Evolutionary conservation across 2,113 vertebrate species (phyloP), one percentile per base, ranked within the genome.

Genomic region (Loxodonta africana): DNA sequence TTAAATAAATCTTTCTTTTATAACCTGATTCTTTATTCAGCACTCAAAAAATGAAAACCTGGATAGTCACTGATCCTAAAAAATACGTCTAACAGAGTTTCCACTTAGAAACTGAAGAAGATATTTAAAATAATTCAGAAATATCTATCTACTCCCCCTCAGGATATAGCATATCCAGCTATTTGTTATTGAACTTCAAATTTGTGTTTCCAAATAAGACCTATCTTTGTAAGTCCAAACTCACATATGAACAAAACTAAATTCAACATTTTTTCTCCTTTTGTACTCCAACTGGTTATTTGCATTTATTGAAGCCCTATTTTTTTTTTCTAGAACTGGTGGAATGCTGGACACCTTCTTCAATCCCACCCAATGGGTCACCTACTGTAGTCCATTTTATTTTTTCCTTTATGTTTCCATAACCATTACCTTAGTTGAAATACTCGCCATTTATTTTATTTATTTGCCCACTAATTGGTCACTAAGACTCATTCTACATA

Each of bases 31-130:
- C 4, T 86, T 95, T 93, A 69, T 73, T 88, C 62, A 92, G 41
- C 1, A 85, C 44, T 85, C 30, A 91, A 93, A 78, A 80, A 77
- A 37, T 51, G 90, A 90, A 93, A 93, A 48, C 17, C 37, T 65
- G 33, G 18, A 26, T 78, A 78, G 90, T 26, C 26, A 44, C 48
- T 63, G 3, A 57, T 81, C 73, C 73, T 15, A 71, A 76, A 80
- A 62, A 26, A 78, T 41, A 83, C 33, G 62, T 46, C 21, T 62
- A 57, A 25, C 23, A 28, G 0, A 46, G 11, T 83, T 77, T 93
- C 82, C 5, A 81, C 17, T 60, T 84, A 81, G 28, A 62, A 48
- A 15, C 60, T 86, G 26, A 73, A 90, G 71, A 83, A 76, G 12
- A 82, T 62, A 87, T 67, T 12, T 65, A 21, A 91, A 74, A 82